Conservation (phyloP, 2,797 vertebrate species). For the Allobates femoralis region DNA sequence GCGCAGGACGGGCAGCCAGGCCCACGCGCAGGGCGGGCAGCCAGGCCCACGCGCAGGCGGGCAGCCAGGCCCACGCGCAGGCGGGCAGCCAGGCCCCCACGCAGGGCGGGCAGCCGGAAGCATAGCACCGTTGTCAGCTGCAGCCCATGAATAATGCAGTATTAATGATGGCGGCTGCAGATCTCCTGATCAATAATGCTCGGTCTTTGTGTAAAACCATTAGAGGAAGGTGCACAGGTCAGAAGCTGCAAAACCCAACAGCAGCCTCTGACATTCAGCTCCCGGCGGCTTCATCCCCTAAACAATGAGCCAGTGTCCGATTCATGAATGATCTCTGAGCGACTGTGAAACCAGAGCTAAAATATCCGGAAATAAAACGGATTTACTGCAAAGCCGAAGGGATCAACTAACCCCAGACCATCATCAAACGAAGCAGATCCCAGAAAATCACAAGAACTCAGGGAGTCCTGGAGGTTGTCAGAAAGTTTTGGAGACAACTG, state of each 20-base stretch:
- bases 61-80: too few species aligned
- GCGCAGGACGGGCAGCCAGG: too few species aligned
- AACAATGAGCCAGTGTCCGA: neutral
- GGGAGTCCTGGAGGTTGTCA: accelerated
- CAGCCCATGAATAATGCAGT: constrained; percentile 5
- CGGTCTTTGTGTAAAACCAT: neutral
- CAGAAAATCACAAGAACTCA: neutral
- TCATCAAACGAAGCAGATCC: neutral
- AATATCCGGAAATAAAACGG: neutral
- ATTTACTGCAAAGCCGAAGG: neutral
- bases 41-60: too few species aligned
- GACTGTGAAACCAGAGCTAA: neutral
- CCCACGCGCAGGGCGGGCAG: too few species aligned
- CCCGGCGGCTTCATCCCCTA: neutral
- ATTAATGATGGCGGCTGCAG: neutral
- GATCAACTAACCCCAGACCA: too few species aligned
- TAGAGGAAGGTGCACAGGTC: neutral
- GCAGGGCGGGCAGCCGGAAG: too few species aligned
- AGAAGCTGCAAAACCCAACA: neutral
- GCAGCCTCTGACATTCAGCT: neutral
- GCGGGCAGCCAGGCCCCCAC: too few species aligned
- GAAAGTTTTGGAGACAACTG: neutral
- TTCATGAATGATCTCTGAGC: neutral
- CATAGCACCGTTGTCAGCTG: too few species aligned
- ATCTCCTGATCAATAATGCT: constrained; percentile 15